Conservation (phyloP, 2,113 vertebrate genomes). For the Ictalurus furcatus region DNA sequence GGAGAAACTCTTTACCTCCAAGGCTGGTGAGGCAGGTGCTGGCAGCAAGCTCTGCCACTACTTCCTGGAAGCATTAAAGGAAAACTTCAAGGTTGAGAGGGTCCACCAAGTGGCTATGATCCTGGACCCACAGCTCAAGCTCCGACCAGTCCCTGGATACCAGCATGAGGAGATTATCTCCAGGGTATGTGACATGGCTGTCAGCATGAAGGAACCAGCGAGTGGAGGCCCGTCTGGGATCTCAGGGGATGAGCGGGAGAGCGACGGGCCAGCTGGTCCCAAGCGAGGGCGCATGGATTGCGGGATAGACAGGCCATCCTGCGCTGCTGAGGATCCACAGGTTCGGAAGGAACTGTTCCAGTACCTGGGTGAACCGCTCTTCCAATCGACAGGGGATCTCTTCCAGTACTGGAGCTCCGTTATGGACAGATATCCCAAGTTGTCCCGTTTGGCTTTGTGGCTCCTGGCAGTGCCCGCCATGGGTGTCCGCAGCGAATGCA, state of each 20-base stretch:
- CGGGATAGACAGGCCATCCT: conserved; percentile 39
- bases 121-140: conserved; percentile 94
- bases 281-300: conserved; percentile 82
- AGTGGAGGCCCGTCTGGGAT: conserved; percentile 71
- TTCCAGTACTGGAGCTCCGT: conserved; percentile 97
- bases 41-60: conserved; percentile 98
- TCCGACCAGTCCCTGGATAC: conserved; percentile 89
- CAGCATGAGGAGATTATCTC: conserved; percentile 97
- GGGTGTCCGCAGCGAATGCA: conserved; percentile 87
- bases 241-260: conserved; percentile 82
- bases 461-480: conserved; percentile 94
- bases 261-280: conserved; percentile 73
- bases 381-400: conserved; percentile 84
- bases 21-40: conserved; percentile 90
- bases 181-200: conserved; percentile 91
- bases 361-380: conserved; percentile 76
- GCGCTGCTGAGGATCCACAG: conserved; percentile 74
- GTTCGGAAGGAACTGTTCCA: conserved; percentile 85
- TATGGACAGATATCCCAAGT: conserved; percentile 90
- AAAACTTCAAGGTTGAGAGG: conserved; percentile 97
- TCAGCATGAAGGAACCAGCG: conserved; percentile 81
- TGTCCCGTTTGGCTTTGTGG: conserved; percentile 95
- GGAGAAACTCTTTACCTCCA: conserved; percentile 98
- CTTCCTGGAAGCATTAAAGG: conserved; percentile 95
- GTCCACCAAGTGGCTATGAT: conserved; percentile 98